Percentiles rank a stretch among this genome's conserved stretches.
Conservation (phyloP, 2,888 invertebrate genomes). For the Melieria picta region DNA sequence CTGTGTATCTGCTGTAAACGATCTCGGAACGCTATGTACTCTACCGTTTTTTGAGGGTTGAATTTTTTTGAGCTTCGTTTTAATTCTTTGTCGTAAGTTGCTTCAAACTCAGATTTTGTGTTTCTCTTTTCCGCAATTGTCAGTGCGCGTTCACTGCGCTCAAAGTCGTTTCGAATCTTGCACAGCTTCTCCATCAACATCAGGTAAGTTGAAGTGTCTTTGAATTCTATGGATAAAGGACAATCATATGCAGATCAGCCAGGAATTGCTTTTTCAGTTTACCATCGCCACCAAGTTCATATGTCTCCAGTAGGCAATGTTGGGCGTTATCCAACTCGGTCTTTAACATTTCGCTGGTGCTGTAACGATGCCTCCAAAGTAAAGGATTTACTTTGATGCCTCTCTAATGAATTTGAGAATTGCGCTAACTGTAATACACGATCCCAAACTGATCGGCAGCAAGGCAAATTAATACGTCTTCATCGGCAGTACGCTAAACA, state of each 20-base stretch:
- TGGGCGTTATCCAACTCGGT: slow-evolving; percentile 59
- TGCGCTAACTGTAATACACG: no score
- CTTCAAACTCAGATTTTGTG: slow-evolving; percentile 38
- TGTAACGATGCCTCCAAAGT: no score
- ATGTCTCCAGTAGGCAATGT: slow-evolving; percentile 48
- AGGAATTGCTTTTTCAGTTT: slow-evolving; percentile 6
- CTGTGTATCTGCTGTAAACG: slow-evolving; percentile 39
- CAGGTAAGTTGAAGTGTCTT: slow-evolving; percentile 39
- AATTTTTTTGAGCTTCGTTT: slow-evolving; percentile 34
- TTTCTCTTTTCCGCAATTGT: slow-evolving; percentile 40
- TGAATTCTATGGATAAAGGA: slow-evolving; percentile 37
- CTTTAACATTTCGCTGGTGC: slow-evolving; percentile 33
- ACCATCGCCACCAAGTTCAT: slow-evolving; percentile 50
- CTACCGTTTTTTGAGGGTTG: slow-evolving; percentile 37
- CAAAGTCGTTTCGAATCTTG: slow-evolving; percentile 38
- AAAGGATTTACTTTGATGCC: no score
- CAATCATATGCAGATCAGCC: neutral
- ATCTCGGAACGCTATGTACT: slow-evolving; percentile 44
- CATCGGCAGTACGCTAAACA: no score
- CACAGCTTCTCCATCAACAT: slow-evolving; percentile 40
- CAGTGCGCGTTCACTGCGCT: slow-evolving; percentile 35
- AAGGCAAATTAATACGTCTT: no score
- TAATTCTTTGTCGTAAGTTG: slow-evolving; percentile 31
- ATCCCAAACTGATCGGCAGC: no score
- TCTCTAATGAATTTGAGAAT: no score